Evolutionary conservation across 2,797 vertebrate genomes (phyloP).

Genomic region (Pseudochirops cupreus): DNA sequence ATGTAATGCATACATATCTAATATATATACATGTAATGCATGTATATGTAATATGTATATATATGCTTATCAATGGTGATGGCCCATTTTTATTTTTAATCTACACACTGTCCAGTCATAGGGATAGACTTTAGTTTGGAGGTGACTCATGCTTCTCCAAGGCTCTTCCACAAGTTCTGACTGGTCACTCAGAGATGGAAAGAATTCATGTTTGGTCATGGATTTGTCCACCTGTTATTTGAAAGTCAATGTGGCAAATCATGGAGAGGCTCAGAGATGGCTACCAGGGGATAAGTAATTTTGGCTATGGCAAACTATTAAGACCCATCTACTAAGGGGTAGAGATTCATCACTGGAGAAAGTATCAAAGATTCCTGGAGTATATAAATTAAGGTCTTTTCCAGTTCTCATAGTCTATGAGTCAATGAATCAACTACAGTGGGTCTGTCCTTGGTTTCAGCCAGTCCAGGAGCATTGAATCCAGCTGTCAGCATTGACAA

Average conservation of each 20-base stretch:
- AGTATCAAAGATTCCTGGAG: not conserved
- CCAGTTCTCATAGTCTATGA: not conserved
- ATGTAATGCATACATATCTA: too few species aligned
- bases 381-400: not conserved
- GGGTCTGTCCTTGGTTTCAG: not conserved
- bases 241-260: not conserved
- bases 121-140: not conserved
- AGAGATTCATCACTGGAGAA: not conserved
- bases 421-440: not conserved
- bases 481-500: not conserved
- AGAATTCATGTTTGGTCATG: not conserved
- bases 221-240: not conserved
- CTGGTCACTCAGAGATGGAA: not conserved
- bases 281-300: not conserved
- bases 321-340: not conserved
- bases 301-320: not conserved
- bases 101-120: not conserved
- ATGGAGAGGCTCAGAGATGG: not conserved
- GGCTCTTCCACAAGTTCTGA: not conserved
- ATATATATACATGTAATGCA: too few species aligned
- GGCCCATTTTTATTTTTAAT: not conserved
- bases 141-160: not conserved
- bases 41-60: too few species aligned
- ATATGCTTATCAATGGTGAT: not conserved
- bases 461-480: not conserved